Percentiles rank a stretch among this genome's conserved stretches.
Conservation (phyloP, 2,888 invertebrate species). For the Chymomyza fuscimana region DNA sequence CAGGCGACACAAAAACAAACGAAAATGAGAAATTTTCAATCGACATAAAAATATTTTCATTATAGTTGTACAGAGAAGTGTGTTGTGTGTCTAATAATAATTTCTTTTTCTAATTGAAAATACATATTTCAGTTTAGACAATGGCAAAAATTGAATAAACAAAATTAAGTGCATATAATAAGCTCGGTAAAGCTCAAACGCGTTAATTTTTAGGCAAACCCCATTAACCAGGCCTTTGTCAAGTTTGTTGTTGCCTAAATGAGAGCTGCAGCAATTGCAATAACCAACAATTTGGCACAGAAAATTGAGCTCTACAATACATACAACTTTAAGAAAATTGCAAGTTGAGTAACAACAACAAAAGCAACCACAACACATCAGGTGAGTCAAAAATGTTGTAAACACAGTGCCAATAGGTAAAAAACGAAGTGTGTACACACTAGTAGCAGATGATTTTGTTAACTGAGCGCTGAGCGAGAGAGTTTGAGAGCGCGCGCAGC, state of each 20-base stretch:
- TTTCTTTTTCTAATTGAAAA: neutral
- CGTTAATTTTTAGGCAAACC: neutral
- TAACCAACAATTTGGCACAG: conserved; percentile 18
- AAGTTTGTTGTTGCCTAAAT: neutral
- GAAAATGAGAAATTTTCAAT: neutral
- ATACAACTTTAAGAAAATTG: conserved; percentile 39
- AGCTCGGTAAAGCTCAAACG: neutral
- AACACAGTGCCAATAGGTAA: conserved; percentile 10
- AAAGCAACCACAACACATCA: conserved; percentile 1
- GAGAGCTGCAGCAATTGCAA: neutral
- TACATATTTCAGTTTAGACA: neutral
- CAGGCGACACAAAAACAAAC: neutral
- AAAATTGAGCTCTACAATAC: conserved; percentile 25
- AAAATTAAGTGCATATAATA: neutral
- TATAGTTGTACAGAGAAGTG: neutral
- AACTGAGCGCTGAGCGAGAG: no score
- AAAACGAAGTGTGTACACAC: conserved; percentile 4
- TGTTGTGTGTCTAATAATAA: neutral
- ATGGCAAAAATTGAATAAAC: neutral
- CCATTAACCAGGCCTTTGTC: no score
- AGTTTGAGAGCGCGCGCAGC: conserved; percentile 26
- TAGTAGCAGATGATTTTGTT: conserved; percentile 8
- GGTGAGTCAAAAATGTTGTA: neutral
- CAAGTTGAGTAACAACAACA: conserved; percentile 28
- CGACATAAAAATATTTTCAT: neutral